Percentiles rank a stretch among this genome's conserved stretches.
These are phyloP conservation scores for Scolopax rusticola DNA, from an alignment of 2,797 vertebrate species.

Conservation along the genomic window DNA sequence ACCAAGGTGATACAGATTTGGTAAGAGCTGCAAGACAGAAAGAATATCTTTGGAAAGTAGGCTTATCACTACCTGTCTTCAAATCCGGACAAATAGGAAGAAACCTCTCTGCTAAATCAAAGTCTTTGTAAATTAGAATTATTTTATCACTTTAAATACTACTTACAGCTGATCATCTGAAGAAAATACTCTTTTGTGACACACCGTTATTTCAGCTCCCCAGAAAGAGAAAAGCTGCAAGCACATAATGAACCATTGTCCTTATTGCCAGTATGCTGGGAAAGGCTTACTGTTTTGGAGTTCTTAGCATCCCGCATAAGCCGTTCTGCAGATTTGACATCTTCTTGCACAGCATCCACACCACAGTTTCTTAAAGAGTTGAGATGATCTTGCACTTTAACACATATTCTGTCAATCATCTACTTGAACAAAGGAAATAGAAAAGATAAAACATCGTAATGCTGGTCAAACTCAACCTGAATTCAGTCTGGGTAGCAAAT, in stretches of 20 bases:
- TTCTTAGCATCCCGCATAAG: slow-evolving; percentile 96
- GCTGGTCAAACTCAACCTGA: not conserved
- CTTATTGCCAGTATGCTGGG: not conserved
- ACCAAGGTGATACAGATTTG: slow-evolving; percentile 94
- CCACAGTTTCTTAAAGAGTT: slow-evolving; percentile 93
- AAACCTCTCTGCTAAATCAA: not conserved
- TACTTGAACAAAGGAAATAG: slow-evolving; percentile 61
- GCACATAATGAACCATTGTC: not conserved
- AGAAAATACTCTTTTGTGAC: not conserved
- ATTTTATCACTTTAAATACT: not conserved
- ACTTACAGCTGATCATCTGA: not conserved
- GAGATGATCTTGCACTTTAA: slow-evolving; percentile 97
- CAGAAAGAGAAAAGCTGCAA: not conserved
- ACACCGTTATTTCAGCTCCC: not conserved
- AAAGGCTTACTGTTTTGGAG: slow-evolving; percentile 91
- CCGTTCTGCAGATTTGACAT: slow-evolving; percentile 90
- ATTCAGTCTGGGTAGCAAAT: not conserved
- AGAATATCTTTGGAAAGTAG: not conserved
- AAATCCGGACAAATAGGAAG: not conserved
- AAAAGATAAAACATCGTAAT: not conserved
- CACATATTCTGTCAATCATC: slow-evolving; percentile 98
- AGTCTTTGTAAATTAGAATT: not conserved
- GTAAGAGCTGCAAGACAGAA: slow-evolving; percentile 85
- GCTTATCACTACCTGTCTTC: not conserved
- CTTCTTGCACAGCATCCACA: slow-evolving; percentile 88